These are phyloP conservation scores for Silurus aristotelis DNA, from an alignment of 2,797 vertebrate species.

Conservation along the genomic window DNA sequence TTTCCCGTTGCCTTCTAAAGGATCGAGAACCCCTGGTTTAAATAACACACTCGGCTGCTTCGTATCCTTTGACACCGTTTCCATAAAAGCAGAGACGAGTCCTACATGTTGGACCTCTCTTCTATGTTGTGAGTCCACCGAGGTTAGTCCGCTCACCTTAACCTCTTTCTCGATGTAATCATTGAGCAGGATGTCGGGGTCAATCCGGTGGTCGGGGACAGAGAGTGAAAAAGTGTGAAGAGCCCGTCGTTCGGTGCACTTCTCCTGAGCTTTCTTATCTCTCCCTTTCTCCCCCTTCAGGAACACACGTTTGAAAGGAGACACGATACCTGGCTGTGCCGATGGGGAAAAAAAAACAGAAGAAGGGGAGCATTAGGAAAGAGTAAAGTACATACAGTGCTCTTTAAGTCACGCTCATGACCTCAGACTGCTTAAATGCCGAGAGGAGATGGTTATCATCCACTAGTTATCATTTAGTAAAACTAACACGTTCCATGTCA, in stretches of 20 bases:
- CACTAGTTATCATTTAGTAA: neutral
- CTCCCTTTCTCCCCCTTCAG: constrained; percentile 94
- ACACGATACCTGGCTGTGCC: constrained; percentile 90
- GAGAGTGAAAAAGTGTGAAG: constrained; percentile 91
- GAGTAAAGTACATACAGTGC: neutral
- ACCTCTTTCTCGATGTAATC: constrained; percentile 99
- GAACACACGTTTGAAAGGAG: constrained; percentile 98
- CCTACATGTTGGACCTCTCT: neutral
- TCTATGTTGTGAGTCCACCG: neutral
- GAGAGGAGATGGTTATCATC: neutral
- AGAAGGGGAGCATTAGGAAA: constrained; percentile 9
- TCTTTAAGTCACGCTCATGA: neutral
- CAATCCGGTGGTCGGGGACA: constrained; percentile 88
- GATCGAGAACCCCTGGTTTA: neutral
- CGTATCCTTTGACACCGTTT: neutral
- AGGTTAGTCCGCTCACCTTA: constrained; percentile 77
- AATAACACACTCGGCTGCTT: neutral
- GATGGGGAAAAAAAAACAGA: constrained; percentile 11
- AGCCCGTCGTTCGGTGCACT: constrained; percentile 87
- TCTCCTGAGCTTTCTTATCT: constrained; percentile 97
- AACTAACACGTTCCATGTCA: neutral
- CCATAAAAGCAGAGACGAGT: neutral
- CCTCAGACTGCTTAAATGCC: neutral
- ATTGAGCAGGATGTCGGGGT: constrained; percentile 93
- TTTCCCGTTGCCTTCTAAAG: neutral